Conservation (phyloP, 2,797 vertebrate species). For the Clarias laeviceps region DNA sequence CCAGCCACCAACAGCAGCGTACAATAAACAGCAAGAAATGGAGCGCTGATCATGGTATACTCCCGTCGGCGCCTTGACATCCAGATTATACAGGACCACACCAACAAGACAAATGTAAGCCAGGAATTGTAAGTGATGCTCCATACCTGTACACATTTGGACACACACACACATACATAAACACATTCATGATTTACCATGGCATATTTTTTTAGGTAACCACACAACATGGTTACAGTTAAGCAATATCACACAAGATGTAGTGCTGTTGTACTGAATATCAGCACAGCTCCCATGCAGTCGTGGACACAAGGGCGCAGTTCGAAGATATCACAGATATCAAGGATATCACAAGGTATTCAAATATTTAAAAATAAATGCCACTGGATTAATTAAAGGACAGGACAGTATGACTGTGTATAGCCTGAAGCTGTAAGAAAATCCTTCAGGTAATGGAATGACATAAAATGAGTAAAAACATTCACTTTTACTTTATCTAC, state of each 20-base stretch:
- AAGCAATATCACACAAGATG: too few species aligned
- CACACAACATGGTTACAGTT: neutral
- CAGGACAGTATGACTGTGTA: neutral
- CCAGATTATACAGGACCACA: constrained; percentile 81
- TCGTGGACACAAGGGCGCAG: too few species aligned
- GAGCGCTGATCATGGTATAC: constrained; percentile 81
- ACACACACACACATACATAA: neutral
- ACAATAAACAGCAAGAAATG: constrained; percentile 78
- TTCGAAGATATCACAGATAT: too few species aligned
- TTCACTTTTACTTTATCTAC: neutral
- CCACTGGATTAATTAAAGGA: neutral
- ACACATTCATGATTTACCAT: neutral
- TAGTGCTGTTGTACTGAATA: neutral
- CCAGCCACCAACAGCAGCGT: constrained; percentile 77
- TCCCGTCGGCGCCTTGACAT: constrained; percentile 74
- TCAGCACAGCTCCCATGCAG: too few species aligned
- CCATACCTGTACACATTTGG: constrained; percentile 66
- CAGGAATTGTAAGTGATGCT: constrained; percentile 80
- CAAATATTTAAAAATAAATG: neutral
- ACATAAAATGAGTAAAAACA: neutral
- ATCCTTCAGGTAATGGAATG: neutral
- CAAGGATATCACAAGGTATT: neutral
- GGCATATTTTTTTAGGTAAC: neutral
- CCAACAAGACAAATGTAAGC: constrained; percentile 75
- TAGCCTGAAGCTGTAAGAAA: neutral